These are phyloP conservation scores for Heteractis magnifica DNA, from an alignment of 92 coral and sea anemone species.

Conservation along the genomic window DNA sequence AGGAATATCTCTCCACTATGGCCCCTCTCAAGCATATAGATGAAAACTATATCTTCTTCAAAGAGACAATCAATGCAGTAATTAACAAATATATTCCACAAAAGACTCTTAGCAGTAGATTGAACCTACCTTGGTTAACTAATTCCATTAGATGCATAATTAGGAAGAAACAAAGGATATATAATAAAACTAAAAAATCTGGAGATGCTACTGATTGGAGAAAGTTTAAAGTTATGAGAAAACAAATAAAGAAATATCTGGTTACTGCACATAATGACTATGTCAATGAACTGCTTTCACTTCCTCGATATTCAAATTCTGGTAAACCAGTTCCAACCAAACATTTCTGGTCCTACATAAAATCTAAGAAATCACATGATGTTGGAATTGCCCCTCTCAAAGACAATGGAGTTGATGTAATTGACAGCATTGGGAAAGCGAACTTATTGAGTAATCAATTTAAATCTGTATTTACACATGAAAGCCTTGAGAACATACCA, in stretches of 20 bases:
- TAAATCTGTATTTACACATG: slow-evolving; percentile 51
- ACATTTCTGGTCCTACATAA: slow-evolving; percentile 52
- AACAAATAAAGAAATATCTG: slow-evolving; percentile 25
- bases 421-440: slow-evolving; percentile 43
- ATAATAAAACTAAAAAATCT: slow-evolving; percentile 42
- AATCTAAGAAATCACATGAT: slow-evolving; percentile 42
- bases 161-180: slow-evolving; percentile 34
- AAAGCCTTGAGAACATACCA: slow-evolving; percentile 39
- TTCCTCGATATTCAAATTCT: slow-evolving; percentile 13
- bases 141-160: slow-evolving; percentile 21
- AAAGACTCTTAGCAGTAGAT: slow-evolving; percentile 35
- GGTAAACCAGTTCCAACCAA: slow-evolving; percentile 38
- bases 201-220: slow-evolving; percentile 29
- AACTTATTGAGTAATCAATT: slow-evolving; percentile 41
- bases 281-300: slow-evolving; percentile 17
- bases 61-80: slow-evolving; percentile 12
- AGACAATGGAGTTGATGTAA: slow-evolving; percentile 16
- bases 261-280: slow-evolving; percentile 28
- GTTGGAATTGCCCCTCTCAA: slow-evolving; percentile 50
- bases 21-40: slow-evolving; percentile 30
- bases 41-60: slow-evolving; percentile 26
- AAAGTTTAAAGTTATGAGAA: slow-evolving; percentile 41
- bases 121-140: slow-evolving; percentile 49
- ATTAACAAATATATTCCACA: slow-evolving; percentile 32
- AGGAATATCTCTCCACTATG: slow-evolving; percentile 22